Percentiles rank a stretch among this genome's conserved stretches.
Conservation (phyloP, 1,140 invertebrate genomes). For the Campodea augens region DNA sequence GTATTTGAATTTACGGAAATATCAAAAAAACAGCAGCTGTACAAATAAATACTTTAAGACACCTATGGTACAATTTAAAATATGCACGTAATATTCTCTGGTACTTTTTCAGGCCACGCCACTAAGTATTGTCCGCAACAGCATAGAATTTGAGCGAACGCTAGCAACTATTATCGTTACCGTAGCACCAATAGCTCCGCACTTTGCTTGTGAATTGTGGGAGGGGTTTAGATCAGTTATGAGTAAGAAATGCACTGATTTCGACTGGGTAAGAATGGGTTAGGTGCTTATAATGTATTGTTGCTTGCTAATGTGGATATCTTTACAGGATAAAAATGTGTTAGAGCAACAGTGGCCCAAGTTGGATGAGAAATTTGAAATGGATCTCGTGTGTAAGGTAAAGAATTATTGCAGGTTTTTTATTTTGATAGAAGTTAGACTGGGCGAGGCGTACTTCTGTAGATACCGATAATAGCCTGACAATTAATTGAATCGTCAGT, state of each 20-base stretch:
- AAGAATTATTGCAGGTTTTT: too few species aligned
- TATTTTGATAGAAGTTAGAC: too few species aligned
- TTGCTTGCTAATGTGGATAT: conserved; percentile 23
- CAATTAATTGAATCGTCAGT: too few species aligned
- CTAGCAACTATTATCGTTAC: conserved; percentile 62
- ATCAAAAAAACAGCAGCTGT: too few species aligned
- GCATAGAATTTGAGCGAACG: conserved; percentile 56
- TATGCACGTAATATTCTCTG: conserved; percentile 2
- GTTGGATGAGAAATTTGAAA: conserved; percentile 45
- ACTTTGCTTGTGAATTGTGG: conserved; percentile 83
- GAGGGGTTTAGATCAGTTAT: conserved; percentile 42
- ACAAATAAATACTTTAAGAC: too few species aligned
- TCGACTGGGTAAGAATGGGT: conserved; percentile 22
- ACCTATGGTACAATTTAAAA: too few species aligned
- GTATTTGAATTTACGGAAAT: too few species aligned
- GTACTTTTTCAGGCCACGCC: conserved; percentile 30
- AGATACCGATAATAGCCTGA: too few species aligned
- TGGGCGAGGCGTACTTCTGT: too few species aligned
- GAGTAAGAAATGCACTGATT: conserved; percentile 26
- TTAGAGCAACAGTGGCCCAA: conserved; percentile 48
- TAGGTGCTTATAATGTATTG: too few species aligned
- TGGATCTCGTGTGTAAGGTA: conserved; percentile 43
- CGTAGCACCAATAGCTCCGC: conserved; percentile 66
- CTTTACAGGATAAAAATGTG: conserved; percentile 20
- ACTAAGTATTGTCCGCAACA: conserved; percentile 34